These are phyloP conservation scores for Cetoscarus ocellatus DNA, from an alignment of 2,797 vertebrate species.

Conservation along the genomic window DNA sequence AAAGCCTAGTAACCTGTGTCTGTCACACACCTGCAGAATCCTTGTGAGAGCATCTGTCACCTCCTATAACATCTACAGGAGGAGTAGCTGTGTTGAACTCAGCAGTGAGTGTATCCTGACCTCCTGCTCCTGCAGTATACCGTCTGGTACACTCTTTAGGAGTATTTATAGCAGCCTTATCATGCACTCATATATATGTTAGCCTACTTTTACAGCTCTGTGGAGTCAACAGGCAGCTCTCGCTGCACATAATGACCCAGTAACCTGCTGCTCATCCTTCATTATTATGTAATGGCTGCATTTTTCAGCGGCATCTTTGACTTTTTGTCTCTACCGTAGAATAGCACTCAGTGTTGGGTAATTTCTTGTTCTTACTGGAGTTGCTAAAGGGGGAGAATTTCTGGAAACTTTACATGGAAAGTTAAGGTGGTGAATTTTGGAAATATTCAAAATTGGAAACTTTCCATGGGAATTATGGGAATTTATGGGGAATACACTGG, in stretches of 20 bases:
- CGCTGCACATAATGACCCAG: not conserved
- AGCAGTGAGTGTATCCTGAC: not conserved
- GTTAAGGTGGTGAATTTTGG: too few species aligned
- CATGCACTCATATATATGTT: not conserved
- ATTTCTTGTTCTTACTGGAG: too few species aligned
- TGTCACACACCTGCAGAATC: not conserved
- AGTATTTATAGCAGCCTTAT: constrained; percentile 18
- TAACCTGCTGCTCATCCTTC: not conserved
- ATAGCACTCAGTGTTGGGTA: too few species aligned
- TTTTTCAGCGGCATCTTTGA: too few species aligned
- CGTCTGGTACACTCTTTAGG: not conserved
- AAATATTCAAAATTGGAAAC: too few species aligned
- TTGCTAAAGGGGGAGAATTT: too few species aligned
- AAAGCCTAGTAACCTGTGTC: too few species aligned
- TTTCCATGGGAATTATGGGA: too few species aligned
- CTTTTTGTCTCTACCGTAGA: too few species aligned
- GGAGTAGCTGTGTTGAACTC: not conserved
- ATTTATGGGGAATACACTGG: too few species aligned
- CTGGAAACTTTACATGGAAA: too few species aligned
- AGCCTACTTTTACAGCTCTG: not conserved
- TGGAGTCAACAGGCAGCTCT: not conserved
- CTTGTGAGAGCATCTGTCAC: not conserved
- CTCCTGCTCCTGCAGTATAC: not conserved
- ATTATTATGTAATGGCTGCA: not conserved
- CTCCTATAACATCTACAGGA: not conserved